Percentiles rank a stretch among this genome's conserved stretches.
Conservation (phyloP, 2,888 invertebrate genomes). For the Phlogophora meticulosa region DNA sequence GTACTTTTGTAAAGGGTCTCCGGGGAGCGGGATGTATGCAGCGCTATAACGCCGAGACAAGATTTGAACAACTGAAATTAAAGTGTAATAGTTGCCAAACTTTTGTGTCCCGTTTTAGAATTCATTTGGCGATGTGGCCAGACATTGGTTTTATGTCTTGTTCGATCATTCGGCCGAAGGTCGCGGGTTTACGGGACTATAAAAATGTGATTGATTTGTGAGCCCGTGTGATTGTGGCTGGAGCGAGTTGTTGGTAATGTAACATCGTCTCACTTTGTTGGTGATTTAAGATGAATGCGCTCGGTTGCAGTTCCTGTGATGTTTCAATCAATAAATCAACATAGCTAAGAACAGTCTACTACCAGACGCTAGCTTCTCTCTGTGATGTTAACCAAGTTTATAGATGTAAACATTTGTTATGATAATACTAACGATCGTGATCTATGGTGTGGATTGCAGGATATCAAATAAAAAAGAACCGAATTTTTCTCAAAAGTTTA, state of each 20-base stretch:
- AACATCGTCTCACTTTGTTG: conserved; percentile 37
- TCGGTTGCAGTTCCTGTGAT: conserved; percentile 44
- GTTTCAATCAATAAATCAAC: conserved; percentile 34
- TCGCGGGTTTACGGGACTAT: conserved; percentile 70
- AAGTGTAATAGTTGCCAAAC: conserved; percentile 90
- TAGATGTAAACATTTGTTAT: conserved; percentile 3
- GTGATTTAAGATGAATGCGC: conserved; percentile 35
- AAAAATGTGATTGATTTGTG: conserved; percentile 69
- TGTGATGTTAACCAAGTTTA: conserved; percentile 9
- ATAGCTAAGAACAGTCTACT: background rate
- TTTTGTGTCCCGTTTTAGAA: conserved; percentile 88
- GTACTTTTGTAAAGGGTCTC: conserved; percentile 74
- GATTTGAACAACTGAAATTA: conserved; percentile 91
- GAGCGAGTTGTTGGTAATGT: conserved; percentile 56
- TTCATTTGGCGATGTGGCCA: conserved; percentile 87
- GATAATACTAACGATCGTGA: background rate
- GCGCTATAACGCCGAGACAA: conserved; percentile 88
- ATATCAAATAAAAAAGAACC: too few species aligned
- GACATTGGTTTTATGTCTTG: conserved; percentile 77
- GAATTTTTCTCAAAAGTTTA: too few species aligned
- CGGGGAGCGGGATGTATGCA: conserved; percentile 82
- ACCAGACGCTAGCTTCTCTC: background rate
- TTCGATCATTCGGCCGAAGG: conserved; percentile 77
- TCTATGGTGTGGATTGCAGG: too few species aligned
- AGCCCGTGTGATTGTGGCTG: conserved; percentile 54